Evolutionary conservation across 1,140 invertebrate species (phyloP).

Genomic region (Neuroterus valhalla): DNA sequence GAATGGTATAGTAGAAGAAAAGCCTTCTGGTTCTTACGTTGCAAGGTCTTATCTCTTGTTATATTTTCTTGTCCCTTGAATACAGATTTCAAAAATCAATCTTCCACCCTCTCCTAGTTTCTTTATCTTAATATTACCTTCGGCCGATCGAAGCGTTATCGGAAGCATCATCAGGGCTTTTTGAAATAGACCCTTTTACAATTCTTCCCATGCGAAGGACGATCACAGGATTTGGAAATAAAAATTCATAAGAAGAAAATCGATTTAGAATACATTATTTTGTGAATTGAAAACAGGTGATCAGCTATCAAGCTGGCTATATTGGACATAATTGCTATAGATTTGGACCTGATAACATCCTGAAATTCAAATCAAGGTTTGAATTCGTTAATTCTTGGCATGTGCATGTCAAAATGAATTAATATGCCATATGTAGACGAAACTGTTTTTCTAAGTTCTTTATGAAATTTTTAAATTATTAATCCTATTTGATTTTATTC

Average conservation of each 20-base stretch:
- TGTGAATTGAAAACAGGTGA: not conserved
- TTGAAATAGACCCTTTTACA: not conserved
- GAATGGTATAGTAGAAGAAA: no score
- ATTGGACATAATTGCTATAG: not conserved
- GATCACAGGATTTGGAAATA: not conserved
- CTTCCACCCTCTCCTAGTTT: not conserved
- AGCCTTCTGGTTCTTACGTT: no score
- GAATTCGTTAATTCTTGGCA: no score
- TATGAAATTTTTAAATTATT: no score
- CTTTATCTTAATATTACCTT: not conserved
- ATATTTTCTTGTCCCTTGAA: not conserved
- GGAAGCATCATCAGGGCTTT: not conserved
- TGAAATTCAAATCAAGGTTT: no score
- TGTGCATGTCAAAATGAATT: no score
- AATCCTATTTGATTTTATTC: no score
- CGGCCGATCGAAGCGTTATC: not conserved
- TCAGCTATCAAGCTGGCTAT: not conserved
- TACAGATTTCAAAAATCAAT: not conserved
- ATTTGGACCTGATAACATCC: not conserved
- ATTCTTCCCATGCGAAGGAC: not conserved
- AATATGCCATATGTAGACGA: no score
- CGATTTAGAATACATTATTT: conserved; percentile 24
- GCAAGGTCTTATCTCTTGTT: not conserved
- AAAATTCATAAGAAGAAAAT: not conserved
- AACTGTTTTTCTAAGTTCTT: no score